Evolutionary conservation across 2,888 invertebrate genomes (phyloP).

Genomic region (Pomacea canaliculata): DNA sequence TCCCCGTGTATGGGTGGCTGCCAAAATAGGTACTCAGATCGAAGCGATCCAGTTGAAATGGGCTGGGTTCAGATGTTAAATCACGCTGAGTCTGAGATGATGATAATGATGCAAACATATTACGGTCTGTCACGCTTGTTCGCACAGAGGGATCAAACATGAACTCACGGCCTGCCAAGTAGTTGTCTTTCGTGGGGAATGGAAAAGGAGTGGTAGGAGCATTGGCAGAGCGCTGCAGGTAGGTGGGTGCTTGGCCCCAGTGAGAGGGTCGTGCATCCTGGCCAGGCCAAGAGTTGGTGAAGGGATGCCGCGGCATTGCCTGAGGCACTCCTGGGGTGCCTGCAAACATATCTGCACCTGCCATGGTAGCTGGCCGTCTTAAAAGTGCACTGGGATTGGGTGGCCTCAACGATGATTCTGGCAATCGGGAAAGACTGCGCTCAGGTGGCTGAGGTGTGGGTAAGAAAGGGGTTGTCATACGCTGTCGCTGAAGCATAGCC

Average conservation of each 20-base stretch:
- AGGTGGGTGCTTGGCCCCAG: slow-evolving; percentile 54
- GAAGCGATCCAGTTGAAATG: slow-evolving; percentile 51
- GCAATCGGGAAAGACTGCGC: slow-evolving; percentile 48
- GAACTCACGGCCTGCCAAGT: slow-evolving; percentile 58
- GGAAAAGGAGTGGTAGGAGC: slow-evolving; percentile 47
- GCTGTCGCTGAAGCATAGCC: slow-evolving; percentile 57
- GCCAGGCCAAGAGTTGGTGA: slow-evolving; percentile 58
- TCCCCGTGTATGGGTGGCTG: slow-evolving; percentile 53
- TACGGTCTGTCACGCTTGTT: slow-evolving; percentile 52
- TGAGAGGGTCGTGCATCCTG: slow-evolving; percentile 60
- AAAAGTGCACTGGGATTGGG: slow-evolving; percentile 45
- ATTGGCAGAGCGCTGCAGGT: slow-evolving; percentile 55
- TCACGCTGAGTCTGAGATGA: slow-evolving; percentile 54
- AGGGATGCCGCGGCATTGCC: slow-evolving; percentile 59
- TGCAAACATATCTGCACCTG: slow-evolving; percentile 54
- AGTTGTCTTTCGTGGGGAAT: slow-evolving; percentile 58
- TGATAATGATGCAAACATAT: slow-evolving; percentile 57
- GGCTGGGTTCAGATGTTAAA: slow-evolving; percentile 45
- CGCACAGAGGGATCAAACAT: slow-evolving; percentile 58
- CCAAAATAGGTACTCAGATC: slow-evolving; percentile 61
- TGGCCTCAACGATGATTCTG: slow-evolving; percentile 50
- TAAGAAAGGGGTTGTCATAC: slow-evolving; percentile 55
- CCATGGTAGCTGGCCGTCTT: slow-evolving; percentile 48
- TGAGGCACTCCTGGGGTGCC: slow-evolving; percentile 51
- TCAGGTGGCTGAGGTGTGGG: slow-evolving; percentile 33